A percentile compares a stretch with the other conserved stretches of the same genome.
Conservation (phyloP, 2,888 invertebrate species). For the Drosophila prostipennis region DNA sequence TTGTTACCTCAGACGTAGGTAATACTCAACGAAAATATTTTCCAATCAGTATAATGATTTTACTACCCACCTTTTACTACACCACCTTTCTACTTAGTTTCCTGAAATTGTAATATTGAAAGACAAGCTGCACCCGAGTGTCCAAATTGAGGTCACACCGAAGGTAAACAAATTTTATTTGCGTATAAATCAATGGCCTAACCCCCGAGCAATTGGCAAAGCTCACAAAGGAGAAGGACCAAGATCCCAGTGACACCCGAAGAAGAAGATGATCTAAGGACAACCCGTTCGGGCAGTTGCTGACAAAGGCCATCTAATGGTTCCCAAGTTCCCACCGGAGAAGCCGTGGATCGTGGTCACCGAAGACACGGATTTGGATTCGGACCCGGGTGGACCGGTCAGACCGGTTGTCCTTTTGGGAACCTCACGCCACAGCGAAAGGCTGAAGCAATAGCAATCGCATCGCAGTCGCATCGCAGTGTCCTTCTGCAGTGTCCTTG, state of each 20-base stretch:
- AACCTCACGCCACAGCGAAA: conserved; percentile 52
- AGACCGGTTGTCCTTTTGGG: conserved; percentile 78
- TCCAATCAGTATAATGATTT: too few species aligned
- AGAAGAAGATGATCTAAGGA: conserved; percentile 16
- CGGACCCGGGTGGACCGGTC: conserved; percentile 73
- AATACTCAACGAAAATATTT: too few species aligned
- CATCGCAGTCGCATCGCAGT: conserved; percentile 45
- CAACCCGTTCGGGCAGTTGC: conserved; percentile 72
- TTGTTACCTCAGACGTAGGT: too few species aligned
- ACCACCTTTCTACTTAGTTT: neutral
- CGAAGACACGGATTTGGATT: conserved; percentile 48
- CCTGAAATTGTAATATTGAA: neutral
- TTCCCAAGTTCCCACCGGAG: conserved; percentile 59
- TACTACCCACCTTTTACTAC: too few species aligned
- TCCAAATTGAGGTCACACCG: conserved; percentile 22
- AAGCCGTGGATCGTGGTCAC: conserved; percentile 65
- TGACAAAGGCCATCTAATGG: conserved; percentile 69
- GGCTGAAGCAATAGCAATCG: conserved; percentile 18
- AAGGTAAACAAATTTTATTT: conserved; percentile 58
- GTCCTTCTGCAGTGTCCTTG: conserved; percentile 83
- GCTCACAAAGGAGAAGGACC: conserved; percentile 5
- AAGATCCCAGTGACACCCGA: conserved; percentile 27
- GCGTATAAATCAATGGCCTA: conserved; percentile 63
- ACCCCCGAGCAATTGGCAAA: conserved; percentile 48
- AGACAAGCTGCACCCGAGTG: neutral